Conservation (phyloP, 1,140 invertebrate genomes). For the Scaptomyza graminum region DNA sequence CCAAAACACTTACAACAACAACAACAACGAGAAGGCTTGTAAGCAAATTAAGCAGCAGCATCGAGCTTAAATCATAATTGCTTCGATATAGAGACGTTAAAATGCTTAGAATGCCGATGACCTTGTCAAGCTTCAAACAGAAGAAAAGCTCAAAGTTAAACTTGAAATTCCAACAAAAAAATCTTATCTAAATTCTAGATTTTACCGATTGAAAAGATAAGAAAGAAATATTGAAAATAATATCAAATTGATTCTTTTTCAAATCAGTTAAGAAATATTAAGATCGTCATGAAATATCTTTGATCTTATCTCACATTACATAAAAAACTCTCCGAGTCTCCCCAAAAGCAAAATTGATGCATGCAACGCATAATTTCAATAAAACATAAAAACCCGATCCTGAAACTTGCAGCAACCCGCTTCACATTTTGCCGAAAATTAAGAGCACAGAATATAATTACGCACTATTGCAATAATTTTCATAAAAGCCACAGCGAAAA, state of each 20-base stretch:
- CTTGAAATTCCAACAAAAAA: no score
- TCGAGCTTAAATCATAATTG: slow-evolving; percentile 46
- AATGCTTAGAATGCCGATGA: slow-evolving; percentile 33
- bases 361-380: slow-evolving; percentile 60
- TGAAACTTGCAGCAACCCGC: slow-evolving; percentile 17
- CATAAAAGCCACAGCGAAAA: slow-evolving; percentile 47
- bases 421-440: slow-evolving; percentile 51
- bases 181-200: no score
- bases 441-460: slow-evolving; percentile 83
- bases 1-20: slow-evolving; percentile 29
- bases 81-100: slow-evolving; percentile 70
- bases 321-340: neutral
- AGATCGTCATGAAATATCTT: neutral
- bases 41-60: slow-evolving; percentile 62
- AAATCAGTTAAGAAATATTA: neutral
- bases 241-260: no score
- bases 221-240: no score
- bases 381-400: slow-evolving; percentile 45
- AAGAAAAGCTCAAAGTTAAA: neutral
- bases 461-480: slow-evolving; percentile 83
- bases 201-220: no score
- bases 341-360: slow-evolving; percentile 15
- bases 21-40: slow-evolving; percentile 50
- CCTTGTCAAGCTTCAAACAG: neutral
- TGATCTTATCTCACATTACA: neutral